Evolutionary conservation across 2,888 invertebrate genomes (phyloP).

Genomic region (Myopa testacea): DNA sequence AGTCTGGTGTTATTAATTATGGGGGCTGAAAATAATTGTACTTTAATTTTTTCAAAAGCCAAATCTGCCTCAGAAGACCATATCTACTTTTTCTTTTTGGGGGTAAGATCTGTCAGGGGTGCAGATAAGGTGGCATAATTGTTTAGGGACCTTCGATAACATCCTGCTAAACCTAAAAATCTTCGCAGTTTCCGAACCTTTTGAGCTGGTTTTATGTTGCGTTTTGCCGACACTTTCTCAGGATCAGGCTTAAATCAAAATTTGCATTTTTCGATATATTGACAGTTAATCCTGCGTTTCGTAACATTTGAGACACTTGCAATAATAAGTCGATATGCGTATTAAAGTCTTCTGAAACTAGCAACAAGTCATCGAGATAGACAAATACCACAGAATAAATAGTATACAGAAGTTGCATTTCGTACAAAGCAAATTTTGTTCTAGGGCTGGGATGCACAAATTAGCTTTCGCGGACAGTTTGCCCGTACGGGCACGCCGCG

Average conservation of each 20-base stretch:
- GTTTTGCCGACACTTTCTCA: slow-evolving; percentile 28
- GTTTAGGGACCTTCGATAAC: slow-evolving; percentile 43
- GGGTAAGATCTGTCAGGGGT: slow-evolving; percentile 38
- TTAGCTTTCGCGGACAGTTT: too few species aligned
- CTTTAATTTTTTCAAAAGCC: slow-evolving; percentile 44
- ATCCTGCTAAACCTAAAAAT: slow-evolving; percentile 46
- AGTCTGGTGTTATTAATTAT: slow-evolving; percentile 43
- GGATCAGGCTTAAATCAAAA: slow-evolving; percentile 44
- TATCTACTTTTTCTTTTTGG: slow-evolving; percentile 21
- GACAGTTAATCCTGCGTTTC: slow-evolving; percentile 28
- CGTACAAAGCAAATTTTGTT: too few species aligned
- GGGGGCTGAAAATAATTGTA: slow-evolving; percentile 37
- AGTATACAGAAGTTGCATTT: too few species aligned
- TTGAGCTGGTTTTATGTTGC: slow-evolving; percentile 37
- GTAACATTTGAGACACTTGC: slow-evolving; percentile 19
- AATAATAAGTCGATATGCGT: slow-evolving; percentile 26
- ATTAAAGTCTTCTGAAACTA: slow-evolving; percentile 32
- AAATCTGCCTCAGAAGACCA: slow-evolving; percentile 39
- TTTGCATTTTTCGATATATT: slow-evolving; percentile 33
- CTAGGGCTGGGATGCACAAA: too few species aligned
- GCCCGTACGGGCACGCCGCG: too few species aligned
- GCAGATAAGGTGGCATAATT: slow-evolving; percentile 33
- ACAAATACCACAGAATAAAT: too few species aligned
- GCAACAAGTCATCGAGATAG: slow-evolving; percentile 42
- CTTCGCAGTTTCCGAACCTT: slow-evolving; percentile 39